These are phyloP conservation scores for Centropus bengalensis DNA, from an alignment of 2,113 vertebrate species.

Conservation along the genomic window DNA sequence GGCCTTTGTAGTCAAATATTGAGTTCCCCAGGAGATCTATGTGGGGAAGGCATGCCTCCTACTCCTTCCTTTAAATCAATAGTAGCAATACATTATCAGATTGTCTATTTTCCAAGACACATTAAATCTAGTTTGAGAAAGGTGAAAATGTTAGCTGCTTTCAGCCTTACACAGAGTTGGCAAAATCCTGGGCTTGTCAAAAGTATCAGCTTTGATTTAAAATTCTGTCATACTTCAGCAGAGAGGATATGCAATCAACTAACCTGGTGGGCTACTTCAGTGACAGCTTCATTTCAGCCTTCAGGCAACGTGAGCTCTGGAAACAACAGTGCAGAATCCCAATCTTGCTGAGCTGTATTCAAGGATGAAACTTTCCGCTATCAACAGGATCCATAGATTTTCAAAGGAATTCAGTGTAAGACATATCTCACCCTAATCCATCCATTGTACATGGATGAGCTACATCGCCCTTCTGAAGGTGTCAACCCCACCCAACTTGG, in stretches of 20 bases:
- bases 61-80: constrained; percentile 37
- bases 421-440: background rate
- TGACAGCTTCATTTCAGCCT: constrained; percentile 6
- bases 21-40: background rate
- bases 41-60: background rate
- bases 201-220: constrained; percentile 43
- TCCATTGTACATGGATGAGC: accelerated
- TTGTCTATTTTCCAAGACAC: constrained; percentile 33
- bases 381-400: background rate
- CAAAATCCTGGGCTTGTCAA: constrained; percentile 1
- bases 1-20: constrained; percentile 43
- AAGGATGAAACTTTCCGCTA: background rate
- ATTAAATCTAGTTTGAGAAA: constrained; percentile 27
- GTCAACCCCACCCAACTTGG: background rate
- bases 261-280: background rate
- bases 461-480: background rate
- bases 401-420: background rate
- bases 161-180: background rate
- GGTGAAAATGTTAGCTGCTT: constrained; percentile 31
- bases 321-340: background rate
- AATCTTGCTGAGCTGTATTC: background rate
- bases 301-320: background rate
- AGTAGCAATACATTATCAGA: constrained; percentile 39
- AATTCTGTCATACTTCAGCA: background rate
- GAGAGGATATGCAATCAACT: background rate